Evolutionary conservation across 2,797 vertebrate species (phyloP), one percentile per base, ranked within the genome.

Genomic region (Cyprinodon diabolis): DNA sequence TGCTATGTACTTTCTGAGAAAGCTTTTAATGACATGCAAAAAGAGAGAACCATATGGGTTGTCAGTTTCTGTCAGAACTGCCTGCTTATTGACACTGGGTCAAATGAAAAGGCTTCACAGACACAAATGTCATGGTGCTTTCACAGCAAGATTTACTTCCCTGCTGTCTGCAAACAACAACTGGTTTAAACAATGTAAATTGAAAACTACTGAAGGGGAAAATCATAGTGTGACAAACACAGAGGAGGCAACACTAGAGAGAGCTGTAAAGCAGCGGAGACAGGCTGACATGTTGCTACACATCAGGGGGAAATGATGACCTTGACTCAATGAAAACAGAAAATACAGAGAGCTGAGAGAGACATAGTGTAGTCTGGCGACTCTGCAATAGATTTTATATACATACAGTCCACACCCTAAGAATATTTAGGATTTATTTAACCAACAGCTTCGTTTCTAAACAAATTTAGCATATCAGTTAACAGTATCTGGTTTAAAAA

Each of bases 151-250:
- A 90, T 90, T 87, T 82, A 83, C 82, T 80, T 69, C 80, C 62
- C 69, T 17, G 43, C 77, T 58, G 63, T 71, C 79, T 74, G 65
- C 85, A 83, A 88, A 87, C 75, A 86, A 78, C 82, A 63, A 73
- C 71, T 82, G 79, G 76, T 83, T 92, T 89, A 83, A 87, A 68
- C 77, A 82, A 87, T 87, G 86, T 85, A 90, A 92, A 93, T 89
- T 91, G 90, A 92, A 93, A 93, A 92, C 85, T 83, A 84, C 88
- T 90, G 84, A 87, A 92, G 90, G 86, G 87, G 84, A 89, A 93
- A 90, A 92, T 92, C 84, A 91, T 87, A 83, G 88, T 74, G 76
- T 86, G 86, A 85, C 79, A 79, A 71, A 79, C 60, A 66, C 71
- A 54, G 78, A 79, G 76, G 78, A 74, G 84, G 74, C 73, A 54